A percentile compares a stretch with the other conserved stretches of the same genome.
phyloP scores from a whole-genome alignment of 2,113 vertebrate species.

The Bothrops jararaca region DNA sequence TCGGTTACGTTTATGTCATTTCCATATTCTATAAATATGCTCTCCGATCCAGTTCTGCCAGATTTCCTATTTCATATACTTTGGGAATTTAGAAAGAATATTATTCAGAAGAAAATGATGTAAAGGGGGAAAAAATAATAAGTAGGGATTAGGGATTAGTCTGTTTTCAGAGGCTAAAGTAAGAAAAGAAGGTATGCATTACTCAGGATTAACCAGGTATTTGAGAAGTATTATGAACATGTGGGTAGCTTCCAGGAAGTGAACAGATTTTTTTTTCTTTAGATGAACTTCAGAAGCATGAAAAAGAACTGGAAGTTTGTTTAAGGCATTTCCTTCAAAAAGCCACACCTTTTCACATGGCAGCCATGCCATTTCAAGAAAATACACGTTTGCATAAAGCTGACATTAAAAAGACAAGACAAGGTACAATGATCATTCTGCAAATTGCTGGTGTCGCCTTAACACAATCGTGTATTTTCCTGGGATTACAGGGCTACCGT shows the following conservation, averaged over 20 bases:
- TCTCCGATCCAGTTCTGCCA: constrained; percentile 79
- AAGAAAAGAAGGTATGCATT: neutral
- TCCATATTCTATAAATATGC: constrained; percentile 89
- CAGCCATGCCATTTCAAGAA: neutral
- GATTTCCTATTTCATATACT: constrained; percentile 57
- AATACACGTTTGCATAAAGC: neutral
- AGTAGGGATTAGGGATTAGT: neutral
- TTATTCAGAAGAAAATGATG: constrained; percentile 72
- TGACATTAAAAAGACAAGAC: neutral
- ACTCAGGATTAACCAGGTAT: neutral
- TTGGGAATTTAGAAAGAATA: constrained; percentile 86
- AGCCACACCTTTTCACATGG: neutral
- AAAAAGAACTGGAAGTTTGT: neutral
- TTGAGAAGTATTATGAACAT: neutral
- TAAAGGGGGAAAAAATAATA: constrained; percentile 28
- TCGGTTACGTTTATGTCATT: constrained; percentile 74
- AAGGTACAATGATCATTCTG: neutral
- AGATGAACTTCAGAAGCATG: neutral
- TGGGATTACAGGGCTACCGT: neutral
- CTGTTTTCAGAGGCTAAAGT: neutral
- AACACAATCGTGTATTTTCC: neutral
- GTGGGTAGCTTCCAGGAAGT: neutral
- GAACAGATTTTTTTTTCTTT: neutral
- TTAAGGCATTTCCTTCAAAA: neutral
- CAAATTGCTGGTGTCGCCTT: neutral